Evolutionary conservation across 2,797 vertebrate species (phyloP).

Genomic region (Rhynchotus rufescens): DNA sequence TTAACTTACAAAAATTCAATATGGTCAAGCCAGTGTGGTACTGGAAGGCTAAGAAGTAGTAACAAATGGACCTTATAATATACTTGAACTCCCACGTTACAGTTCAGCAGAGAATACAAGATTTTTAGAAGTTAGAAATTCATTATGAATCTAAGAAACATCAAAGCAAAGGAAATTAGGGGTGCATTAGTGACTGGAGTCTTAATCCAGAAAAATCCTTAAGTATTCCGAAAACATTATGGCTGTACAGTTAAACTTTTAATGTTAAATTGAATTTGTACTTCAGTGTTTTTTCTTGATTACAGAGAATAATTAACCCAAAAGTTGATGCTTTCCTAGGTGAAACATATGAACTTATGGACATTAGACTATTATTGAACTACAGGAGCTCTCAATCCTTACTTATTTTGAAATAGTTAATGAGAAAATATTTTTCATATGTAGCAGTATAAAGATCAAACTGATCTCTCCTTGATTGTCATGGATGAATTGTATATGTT

Average conservation of each 20-base stretch:
- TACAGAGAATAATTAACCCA: not conserved
- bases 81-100: not conserved
- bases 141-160: not conserved
- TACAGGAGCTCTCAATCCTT: not conserved
- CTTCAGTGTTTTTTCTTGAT: not conserved
- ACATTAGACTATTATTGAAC: not conserved
- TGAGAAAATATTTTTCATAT: not conserved
- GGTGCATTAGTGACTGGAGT: not conserved
- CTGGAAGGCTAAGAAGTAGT: not conserved
- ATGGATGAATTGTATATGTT: not conserved
- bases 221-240: not conserved
- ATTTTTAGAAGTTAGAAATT: not conserved
- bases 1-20: not conserved
- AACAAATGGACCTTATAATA: conserved; percentile 1
- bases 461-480: not conserved
- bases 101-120: not conserved
- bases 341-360: not conserved
- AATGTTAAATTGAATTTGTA: not conserved
- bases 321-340: not conserved
- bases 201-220: not conserved
- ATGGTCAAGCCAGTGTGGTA: not conserved
- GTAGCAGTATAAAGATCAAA: not conserved
- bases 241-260: not conserved
- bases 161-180: not conserved
- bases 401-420: not conserved